Evolutionary conservation across 2,888 invertebrate genomes (phyloP).

Genomic region (Synergus laeviventris): DNA sequence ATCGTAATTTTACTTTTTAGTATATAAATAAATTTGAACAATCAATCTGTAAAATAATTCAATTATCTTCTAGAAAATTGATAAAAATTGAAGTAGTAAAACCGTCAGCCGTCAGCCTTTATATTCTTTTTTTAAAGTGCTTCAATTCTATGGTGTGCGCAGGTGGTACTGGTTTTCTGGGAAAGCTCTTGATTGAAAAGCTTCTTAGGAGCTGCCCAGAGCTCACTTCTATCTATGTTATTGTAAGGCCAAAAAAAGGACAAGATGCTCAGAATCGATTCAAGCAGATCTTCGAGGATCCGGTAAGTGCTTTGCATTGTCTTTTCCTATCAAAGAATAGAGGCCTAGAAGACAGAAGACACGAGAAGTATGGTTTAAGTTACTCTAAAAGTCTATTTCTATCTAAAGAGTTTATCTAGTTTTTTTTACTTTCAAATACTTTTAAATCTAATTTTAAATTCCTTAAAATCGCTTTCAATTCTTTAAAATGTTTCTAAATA

Average conservation of each 20-base stretch:
- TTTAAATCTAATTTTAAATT: neutral
- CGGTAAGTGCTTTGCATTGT: constrained; percentile 76
- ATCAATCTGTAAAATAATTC: too few species aligned
- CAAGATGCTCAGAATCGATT: constrained; percentile 82
- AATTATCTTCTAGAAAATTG: too few species aligned
- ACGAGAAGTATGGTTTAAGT: constrained; percentile 19
- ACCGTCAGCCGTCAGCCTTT: too few species aligned
- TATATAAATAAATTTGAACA: too few species aligned
- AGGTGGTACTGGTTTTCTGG: constrained; percentile 77
- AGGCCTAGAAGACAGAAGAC: constrained; percentile 10
- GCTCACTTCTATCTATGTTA: constrained; percentile 78
- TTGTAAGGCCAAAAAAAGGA: constrained; percentile 80
- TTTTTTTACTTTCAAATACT: neutral
- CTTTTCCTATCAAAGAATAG: constrained; percentile 21
- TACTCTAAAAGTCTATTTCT: neutral
- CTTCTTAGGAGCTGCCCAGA: constrained; percentile 79
- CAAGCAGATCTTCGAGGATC: constrained; percentile 83
- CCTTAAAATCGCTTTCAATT: too few species aligned
- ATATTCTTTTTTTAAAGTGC: neutral
- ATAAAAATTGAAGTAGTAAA: too few species aligned
- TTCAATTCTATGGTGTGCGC: constrained; percentile 10
- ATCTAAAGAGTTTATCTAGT: neutral
- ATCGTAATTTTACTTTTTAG: too few species aligned
- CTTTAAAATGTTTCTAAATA: too few species aligned
- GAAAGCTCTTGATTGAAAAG: constrained; percentile 80